Base-by-base conservation (phyloP, 2,797 vertebrate species). In the Hydrolagus colliei region DNA sequence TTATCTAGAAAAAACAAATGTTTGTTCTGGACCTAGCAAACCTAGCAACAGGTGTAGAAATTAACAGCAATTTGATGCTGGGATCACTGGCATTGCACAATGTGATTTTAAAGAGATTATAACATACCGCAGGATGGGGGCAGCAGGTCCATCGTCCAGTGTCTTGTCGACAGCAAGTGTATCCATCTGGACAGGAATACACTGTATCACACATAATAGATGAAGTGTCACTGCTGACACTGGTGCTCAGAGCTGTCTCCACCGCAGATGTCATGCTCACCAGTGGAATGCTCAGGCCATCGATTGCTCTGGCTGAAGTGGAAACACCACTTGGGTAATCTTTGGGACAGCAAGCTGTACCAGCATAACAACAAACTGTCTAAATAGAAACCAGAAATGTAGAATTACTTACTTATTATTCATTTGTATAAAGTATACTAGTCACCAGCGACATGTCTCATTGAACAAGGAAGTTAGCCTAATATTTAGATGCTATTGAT, bases 131-230 rank as follows among this genome's bases (percentile, higher is more conserved):
- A 73, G 52, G 74, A 86, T 89, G 90, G 13, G 93, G 92, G 79
- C 94, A 95, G 89, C 93, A 95, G 79, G 0, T 89, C 94, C 92
- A 95, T 4, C 84, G 27, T 80, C 87, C 89, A 0, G 2, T 6
- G 0, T 59, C 0, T 80, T 86, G 80, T 86, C 88, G 89, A 91
- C 94, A 95, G 89, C 94, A 95, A 4, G 87, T 86, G 16, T 12
- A 68, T 2, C 88, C 90, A 9, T 0, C 0, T 0, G 86, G 22
- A 84, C 94, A 95, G 89, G 62, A 93, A 88, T 89, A 90, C 1
- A 0, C n/a, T 0, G 73, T 12, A 86, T 93, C 90, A 87, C 94
- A 95, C 41, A 88, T 90, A 86, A 92, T 92, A 68, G 88, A 86
- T 20, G 79, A 88, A 18, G 13, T 18, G 61, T 67, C 61, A 80